phyloP scores from a whole-genome alignment of 2,888 invertebrate species.

The Meteorus cinctellus region DNA sequence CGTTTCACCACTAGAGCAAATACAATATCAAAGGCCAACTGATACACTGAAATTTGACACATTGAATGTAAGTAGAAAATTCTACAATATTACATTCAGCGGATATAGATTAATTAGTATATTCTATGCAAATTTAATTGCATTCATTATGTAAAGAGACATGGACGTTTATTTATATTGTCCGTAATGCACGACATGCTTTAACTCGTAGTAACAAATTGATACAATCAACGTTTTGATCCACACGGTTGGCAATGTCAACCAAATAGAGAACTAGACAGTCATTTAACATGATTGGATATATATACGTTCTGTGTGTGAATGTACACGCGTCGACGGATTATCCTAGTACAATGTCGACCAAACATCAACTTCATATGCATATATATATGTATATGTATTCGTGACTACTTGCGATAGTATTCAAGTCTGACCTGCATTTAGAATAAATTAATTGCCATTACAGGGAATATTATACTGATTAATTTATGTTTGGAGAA shows the following conservation, averaged over 20 bases:
- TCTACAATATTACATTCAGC: not conserved
- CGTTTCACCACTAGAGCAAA: conserved; percentile 4
- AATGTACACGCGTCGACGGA: not conserved
- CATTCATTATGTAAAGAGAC: not conserved
- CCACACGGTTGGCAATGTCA: conserved; percentile 34
- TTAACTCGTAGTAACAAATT: conserved; percentile 58
- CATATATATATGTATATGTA: not conserved
- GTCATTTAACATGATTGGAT: not conserved
- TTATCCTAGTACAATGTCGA: no score
- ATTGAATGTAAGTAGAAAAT: conserved; percentile 1
- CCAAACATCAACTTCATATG: conserved; percentile 6
- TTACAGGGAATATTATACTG: no score
- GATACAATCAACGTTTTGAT: conserved; percentile 52
- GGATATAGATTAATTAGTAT: not conserved
- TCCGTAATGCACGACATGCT: conserved; percentile 40
- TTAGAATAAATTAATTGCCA: no score
- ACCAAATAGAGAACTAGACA: not conserved
- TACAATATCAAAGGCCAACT: conserved; percentile 12
- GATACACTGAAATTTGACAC: not conserved
- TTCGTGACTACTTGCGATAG: no score
- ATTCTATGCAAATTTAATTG: not conserved
- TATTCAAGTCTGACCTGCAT: no score
- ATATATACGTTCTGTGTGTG: not conserved
- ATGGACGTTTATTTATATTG: not conserved
- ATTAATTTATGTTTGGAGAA: no score